Base-by-base conservation (phyloP, 2,113 vertebrate species). In the Seriola aureovittata region DNA sequence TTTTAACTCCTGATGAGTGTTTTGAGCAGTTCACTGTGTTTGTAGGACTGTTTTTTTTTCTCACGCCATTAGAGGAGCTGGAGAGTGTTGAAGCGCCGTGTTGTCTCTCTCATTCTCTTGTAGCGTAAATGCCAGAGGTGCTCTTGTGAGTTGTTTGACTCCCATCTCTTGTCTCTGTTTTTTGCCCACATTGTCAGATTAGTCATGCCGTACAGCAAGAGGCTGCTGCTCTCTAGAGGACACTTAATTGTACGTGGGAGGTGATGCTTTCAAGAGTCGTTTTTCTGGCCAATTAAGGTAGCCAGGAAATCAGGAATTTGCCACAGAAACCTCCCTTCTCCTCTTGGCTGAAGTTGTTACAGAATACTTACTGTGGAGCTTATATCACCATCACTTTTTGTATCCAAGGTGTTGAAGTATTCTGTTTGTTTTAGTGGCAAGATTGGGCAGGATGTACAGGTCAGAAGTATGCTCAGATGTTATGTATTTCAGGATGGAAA, bases 171-270 rank as follows among this genome's bases (percentile, higher is more conserved):
- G 86, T 88, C 80, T 89, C 84, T 79, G 79, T 88, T 85, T 94
- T 94, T 92, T 93, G 90, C 93, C 89, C 89, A 92, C 92, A 91
- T 89, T 90, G 89, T 79, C 81, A 88, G 86, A 92, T 95, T 95
- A 94, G 91, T 95, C 93, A 94, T 84, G 78, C 69, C 36, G 57
- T 78, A 85, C 90, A 85, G 82, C 79, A 77, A 86, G 86, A 92
- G 90, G 71, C 90, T 58, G 65, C 83, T 34, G 74, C 86, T 92
- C 91, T 92, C 84, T 50, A 78, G 88, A 89, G 89, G 82, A 90
- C 73, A 85, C 81, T 93, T 91, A 91, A 93, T 93, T 94, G 82
- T 87, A 86, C 23, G 95, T 94, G 88, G 93, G 94, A 62, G 89
- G 90, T 81, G 59, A 84, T 91, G 87, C 88, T 90, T 90, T 92